phyloP scores from a whole-genome alignment of 2,113 vertebrate species.

The Sinocyclocheilus grahami region DNA sequence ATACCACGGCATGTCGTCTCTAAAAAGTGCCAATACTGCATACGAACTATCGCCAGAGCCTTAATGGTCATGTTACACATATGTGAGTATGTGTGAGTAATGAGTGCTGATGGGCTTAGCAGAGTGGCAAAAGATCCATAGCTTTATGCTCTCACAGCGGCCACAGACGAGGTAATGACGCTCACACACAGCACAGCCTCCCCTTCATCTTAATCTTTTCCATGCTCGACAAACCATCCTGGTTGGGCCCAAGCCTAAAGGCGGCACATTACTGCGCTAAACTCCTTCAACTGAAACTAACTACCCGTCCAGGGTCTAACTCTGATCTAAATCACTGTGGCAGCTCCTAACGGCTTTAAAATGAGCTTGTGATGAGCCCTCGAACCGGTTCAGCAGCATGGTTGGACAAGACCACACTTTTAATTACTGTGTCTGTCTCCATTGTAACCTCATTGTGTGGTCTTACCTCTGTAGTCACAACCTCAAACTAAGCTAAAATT shows the following conservation, averaged over 20 bases:
- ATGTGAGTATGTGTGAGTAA: slow-evolving; percentile 32
- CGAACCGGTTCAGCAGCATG: background rate
- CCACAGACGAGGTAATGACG: slow-evolving; percentile 51
- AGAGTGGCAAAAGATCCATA: slow-evolving; percentile 48
- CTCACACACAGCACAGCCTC: slow-evolving; percentile 3
- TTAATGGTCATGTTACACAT: slow-evolving; percentile 34
- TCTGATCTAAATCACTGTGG: slow-evolving; percentile 1
- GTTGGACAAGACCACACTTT: background rate
- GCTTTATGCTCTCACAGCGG: slow-evolving; percentile 43
- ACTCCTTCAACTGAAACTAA: slow-evolving; percentile 43
- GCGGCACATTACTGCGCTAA: slow-evolving; percentile 20
- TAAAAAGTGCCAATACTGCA: background rate
- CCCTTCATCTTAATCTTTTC: slow-evolving; percentile 21
- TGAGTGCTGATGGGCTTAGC: slow-evolving; percentile 46
- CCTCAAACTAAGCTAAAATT: background rate
- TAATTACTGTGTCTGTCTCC: background rate
- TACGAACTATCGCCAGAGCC: slow-evolving; percentile 27
- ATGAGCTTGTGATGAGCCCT: background rate
- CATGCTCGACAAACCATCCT: slow-evolving; percentile 16
- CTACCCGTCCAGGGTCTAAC: background rate
- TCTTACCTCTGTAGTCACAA: slow-evolving; percentile 13
- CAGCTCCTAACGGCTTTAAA: slow-evolving; percentile 28
- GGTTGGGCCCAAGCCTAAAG: slow-evolving; percentile 26
- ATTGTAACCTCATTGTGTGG: slow-evolving; percentile 13
- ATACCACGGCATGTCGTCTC: background rate